Evolutionary conservation across 2,797 vertebrate genomes (phyloP), one percentile per base, ranked within the genome.

Genomic region (Pangasius sanitwongsei): DNA sequence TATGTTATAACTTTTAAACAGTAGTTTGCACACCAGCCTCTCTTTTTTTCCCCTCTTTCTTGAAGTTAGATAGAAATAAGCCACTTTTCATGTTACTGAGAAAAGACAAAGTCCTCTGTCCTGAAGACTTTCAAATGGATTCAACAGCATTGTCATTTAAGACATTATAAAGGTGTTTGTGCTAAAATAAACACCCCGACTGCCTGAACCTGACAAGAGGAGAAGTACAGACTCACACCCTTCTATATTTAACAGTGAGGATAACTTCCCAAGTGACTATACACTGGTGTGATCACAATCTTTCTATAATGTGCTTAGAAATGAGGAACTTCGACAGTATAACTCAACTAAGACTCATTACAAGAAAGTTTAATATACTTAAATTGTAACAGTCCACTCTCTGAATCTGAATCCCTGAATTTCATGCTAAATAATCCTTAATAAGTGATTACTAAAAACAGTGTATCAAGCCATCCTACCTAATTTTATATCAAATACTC

Each of bases 181-280:
- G 80, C 80, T 83, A 28, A 83, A 83, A 63, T 67, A 44, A 63
- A 83, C 82, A 83, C 37, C 34, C 31, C 55, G 80, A 41, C 31
- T 74, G 70, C 65, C 70, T 84, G 57, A 88, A 78, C 59, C 48
- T 12, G 77, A 80, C 50, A 80, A 34, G 74, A 50, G 12, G 77
- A 80, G 28, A 80, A 80, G 53, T 78, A 78, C 34, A 85, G 59
- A 85, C 72, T 88, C 87, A 44, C 87, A 88, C 83, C 41, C 59
- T 44, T 85, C 82, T 85, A 88, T 88, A 85, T 88, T 78, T 85
- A 88, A 88, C 87, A 74, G 85, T 65, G 88, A 90, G 85, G 83
- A 75, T 86, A 63, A 83, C 50, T 75, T 55, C 61, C 67, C 41
- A 86, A 86, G 83, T 86, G 70, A 88, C 90, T 85, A 34, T 72